Base-by-base conservation (phyloP, 2,888 invertebrate genomes). In the Terebella lapidaria region DNA sequence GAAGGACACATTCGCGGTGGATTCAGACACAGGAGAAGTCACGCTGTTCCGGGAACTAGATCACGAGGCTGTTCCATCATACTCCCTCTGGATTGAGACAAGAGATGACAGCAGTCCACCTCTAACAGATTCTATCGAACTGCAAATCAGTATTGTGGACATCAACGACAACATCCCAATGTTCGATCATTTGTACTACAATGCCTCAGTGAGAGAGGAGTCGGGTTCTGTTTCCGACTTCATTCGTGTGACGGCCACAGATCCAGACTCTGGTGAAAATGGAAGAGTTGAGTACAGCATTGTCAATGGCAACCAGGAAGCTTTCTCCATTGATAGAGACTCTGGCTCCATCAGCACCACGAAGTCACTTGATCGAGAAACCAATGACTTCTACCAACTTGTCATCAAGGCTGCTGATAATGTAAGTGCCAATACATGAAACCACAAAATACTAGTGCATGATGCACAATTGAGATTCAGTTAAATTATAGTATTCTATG, bases 1-100 rank as follows among this genome's bases (percentile, higher is more conserved):
- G 2, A 92, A 90, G 0, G 89, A 91, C 72, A 90, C 92, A 86
- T 94, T 95, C 74, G 83, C 83, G 22, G 89, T 95, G n/a, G 87
- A 92, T 74, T 80, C 85, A 26, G 86, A 87, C 69, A 87, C 88
- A 0, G 94, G 94, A 0, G 84, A 86, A 59, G 88, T 94, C 62
- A 86, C 84, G 26, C 89, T 92, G 0, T 87, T 86, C 72, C 85
- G 86, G 28, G 85, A 86, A 58, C 92, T 95, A 75, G 93, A 95
- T 78, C 94, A 89, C 75, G 94, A 95, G 81, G 90, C 88, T 0
- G 86, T 89, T 64, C 87, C 89, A 15, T 84, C 87, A 54, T 94
- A 93, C 77, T 90, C 92, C 81, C 88, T 94, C 28, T 94, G 94
- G 94, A 86, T 94, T 62, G 92, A 92, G 83, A 93, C 92, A 0